Percentiles rank a stretch among this genome's conserved stretches.
These are phyloP conservation scores for Picathartes gymnocephalus DNA, from an alignment of 2,113 vertebrate species.

Conservation along the genomic window DNA sequence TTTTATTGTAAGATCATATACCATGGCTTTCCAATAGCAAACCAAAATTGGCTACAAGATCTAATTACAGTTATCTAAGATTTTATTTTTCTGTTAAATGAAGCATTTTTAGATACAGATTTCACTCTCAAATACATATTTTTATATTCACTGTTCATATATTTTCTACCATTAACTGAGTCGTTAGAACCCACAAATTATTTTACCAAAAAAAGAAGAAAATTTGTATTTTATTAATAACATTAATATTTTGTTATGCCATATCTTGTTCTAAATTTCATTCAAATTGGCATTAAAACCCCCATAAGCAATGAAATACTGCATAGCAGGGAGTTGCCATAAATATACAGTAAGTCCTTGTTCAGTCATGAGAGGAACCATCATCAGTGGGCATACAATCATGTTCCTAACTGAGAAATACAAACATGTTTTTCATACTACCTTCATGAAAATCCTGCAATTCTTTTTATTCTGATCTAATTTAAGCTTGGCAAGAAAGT, in stretches of 20 bases:
- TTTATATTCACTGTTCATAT: background rate
- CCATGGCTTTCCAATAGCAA: background rate
- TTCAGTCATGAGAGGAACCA: background rate
- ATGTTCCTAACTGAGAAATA: background rate
- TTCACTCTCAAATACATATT: background rate
- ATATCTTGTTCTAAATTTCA: background rate
- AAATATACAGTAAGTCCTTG: background rate
- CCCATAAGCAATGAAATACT: background rate
- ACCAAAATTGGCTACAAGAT: background rate
- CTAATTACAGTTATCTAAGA: background rate
- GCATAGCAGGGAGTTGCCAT: background rate
- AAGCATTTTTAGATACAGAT: background rate
- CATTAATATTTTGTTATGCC: background rate
- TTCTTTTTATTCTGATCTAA: background rate
- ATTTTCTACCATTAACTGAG: background rate
- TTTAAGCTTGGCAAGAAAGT: background rate
- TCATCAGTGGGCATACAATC: background rate
- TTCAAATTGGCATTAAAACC: background rate
- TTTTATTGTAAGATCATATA: background rate
- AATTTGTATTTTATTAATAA: background rate
- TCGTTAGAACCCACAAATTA: background rate
- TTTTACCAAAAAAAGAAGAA: background rate
- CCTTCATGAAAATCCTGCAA: background rate
- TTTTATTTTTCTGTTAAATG: background rate
- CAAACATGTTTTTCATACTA: background rate